Evolutionary conservation across 2,797 vertebrate genomes (phyloP), one percentile per base, ranked within the genome.

Genomic region (Crenuchus spilurus): DNA sequence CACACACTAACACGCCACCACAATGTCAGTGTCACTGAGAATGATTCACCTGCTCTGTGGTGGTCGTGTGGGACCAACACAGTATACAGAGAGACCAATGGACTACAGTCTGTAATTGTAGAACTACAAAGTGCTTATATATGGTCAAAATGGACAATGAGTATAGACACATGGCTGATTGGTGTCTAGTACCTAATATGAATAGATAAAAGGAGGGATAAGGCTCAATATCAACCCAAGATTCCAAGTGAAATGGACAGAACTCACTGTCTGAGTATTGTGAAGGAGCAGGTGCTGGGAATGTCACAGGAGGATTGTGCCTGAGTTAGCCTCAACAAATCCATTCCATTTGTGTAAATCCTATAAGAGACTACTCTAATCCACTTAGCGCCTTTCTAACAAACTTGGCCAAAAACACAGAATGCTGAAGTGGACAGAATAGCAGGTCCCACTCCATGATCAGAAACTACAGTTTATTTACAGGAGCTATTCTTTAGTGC

Each of bases 341-440:
- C 83, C 79, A 78, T 79, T 80, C 74, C 54, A 71, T 80, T 80
- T 73, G 61, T 73, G 64, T 76, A 82, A 86, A 85, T 84, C 85
- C 80, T 70, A 77, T 79, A 84, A 84, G 72, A 72, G 46, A 75
- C 73, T 77, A 65, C 41, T 80, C 74, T 83, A 80, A 86, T 85
- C 83, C 72, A 79, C 74, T 84, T 84, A 83, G 46, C 79, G 75
- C 75, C 79, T 83, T 80, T 77, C 61, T 69, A 78, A 72, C 74
- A 74, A 64, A 76, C 55, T 55, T 57, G 60, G 44, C 70, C 48
- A 74, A 77, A 77, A 79, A 75, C 66, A 68, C 72, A 61, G 44
- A 78, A 57, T 68, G 73, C 66, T 62, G 60, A 77, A 60, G 39
- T 46, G 37, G 52, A 65, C 68, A 63, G 68, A 58, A 69, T 54